A percentile compares a stretch with the other conserved stretches of the same genome.
phyloP scores from a whole-genome alignment of 2,888 invertebrate species.

The Drosophila affinis region DNA sequence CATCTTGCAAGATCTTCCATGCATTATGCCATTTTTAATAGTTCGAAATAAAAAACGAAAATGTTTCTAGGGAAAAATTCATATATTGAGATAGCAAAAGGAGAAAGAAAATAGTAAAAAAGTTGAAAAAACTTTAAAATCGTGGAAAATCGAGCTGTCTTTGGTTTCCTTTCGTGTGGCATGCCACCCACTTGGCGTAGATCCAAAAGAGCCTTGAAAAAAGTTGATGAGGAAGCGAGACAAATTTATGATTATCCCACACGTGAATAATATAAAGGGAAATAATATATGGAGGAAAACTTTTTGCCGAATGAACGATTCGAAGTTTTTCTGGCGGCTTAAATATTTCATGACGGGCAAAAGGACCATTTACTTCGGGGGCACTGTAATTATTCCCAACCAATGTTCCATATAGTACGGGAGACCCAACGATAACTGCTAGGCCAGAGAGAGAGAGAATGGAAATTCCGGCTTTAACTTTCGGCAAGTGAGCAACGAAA shows the following conservation, averaged over 20 bases:
- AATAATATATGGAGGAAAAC: constrained; percentile 1
- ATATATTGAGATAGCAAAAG: background rate
- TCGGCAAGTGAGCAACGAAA: constrained; percentile 8
- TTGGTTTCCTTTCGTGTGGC: background rate
- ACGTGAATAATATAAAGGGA: constrained; percentile 7
- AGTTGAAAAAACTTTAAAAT: background rate
- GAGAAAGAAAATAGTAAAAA: background rate
- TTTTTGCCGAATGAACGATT: constrained; percentile 42
- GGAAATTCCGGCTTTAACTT: constrained; percentile 25
- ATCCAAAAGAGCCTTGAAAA: constrained; percentile 29
- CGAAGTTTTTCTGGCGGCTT: constrained; percentile 34
- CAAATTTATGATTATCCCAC: constrained; percentile 43
- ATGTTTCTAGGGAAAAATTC: background rate
- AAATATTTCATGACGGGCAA: constrained; percentile 39
- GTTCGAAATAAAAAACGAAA: background rate
- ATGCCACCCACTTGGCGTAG: background rate
- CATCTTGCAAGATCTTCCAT: too few species aligned
- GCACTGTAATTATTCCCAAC: constrained; percentile 41
- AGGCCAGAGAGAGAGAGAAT: background rate
- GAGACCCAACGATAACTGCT: background rate
- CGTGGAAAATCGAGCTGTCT: background rate
- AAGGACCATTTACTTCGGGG: constrained; percentile 15
- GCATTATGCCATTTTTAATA: background rate
- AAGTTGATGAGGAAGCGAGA: background rate
- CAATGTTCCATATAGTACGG: constrained; percentile 24